Base-by-base conservation (phyloP, 2,888 invertebrate genomes). In the Trichogramma evanescens region DNA sequence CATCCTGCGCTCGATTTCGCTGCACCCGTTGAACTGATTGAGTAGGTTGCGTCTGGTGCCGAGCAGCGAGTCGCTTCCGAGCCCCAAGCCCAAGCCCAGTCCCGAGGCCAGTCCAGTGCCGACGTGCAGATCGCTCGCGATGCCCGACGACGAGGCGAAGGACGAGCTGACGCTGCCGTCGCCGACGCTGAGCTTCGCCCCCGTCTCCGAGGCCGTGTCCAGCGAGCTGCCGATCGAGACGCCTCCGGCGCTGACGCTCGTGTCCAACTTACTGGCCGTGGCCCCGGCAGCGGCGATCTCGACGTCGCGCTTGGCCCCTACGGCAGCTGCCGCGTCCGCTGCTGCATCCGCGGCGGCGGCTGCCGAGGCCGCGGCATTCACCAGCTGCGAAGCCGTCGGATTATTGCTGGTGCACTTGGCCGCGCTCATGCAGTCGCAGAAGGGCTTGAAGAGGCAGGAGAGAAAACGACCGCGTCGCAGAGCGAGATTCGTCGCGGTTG, bases 1-100 rank as follows among this genome's bases (percentile, higher is more conserved):
- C 57, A 59, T 59, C 9, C 44, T 56, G 1, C 59, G 41, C 43
- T 64, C 64, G 54, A 44, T 58, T 9, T 59, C 58, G n/a, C 56
- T 52, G 26, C 39, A 42, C 38, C 50, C 26, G 7, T 6, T 7
- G 8, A 56, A 38, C 42, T 59, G 56, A 6, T 50, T 41, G 1
- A 48, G 41, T 13, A 43, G 38, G 9, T 38, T 43, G 4, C 50
- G 50, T 5, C 5, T 13, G 10, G 10, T 6, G 40, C 54, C 54
- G 40, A 41, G 5, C 9, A 10, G 40, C n/a, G 10, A 38, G 4
- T 48, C 10, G 40, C 48, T 54, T 4, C 41, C 41, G 3, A 9
- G 39, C 4, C 39, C 6, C 10, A 45, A 6, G 6, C 46, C 38
- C 26, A 48, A 6, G 6, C 48, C 10, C 10, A 6, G 6, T n/a